Percentiles rank a stretch among this genome's conserved stretches.
phyloP scores from a whole-genome alignment of 1,140 invertebrate genomes.

The Anthonomus grandis region DNA sequence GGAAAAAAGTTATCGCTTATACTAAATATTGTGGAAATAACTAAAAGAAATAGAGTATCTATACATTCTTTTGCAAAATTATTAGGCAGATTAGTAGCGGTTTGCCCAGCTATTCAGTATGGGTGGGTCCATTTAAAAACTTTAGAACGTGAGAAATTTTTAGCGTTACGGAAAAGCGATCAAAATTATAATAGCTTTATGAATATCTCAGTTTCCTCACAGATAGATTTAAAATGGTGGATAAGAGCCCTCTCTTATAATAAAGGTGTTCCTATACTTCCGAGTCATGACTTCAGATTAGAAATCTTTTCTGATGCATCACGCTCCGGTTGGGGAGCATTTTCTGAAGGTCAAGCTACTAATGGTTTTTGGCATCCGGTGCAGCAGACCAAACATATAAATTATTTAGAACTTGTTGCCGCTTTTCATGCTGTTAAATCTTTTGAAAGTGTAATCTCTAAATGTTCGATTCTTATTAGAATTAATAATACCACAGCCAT shows the following conservation, averaged over 20 bases:
- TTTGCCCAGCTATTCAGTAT: too few species aligned
- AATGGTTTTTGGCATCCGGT: background rate
- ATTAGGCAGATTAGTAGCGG: too few species aligned
- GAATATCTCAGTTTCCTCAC: background rate
- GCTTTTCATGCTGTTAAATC: background rate
- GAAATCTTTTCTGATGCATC: background rate
- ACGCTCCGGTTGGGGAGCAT: too few species aligned
- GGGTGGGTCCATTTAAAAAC: too few species aligned
- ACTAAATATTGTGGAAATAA: background rate
- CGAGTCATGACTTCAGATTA: background rate
- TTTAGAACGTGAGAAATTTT: too few species aligned
- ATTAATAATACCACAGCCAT: background rate
- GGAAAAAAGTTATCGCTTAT: conserved; percentile 3
- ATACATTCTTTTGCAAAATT: too few species aligned
- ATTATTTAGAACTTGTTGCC: background rate
- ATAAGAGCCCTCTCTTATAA: background rate
- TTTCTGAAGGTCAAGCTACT: background rate
- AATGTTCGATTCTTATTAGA: background rate
- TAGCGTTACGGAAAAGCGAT: too few species aligned
- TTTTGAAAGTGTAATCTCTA: too few species aligned
- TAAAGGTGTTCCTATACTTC: too few species aligned
- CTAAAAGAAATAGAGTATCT: too few species aligned
- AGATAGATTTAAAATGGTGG: conserved; percentile 1
- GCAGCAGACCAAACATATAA: too few species aligned
- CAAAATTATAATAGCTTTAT: too few species aligned